A percentile compares a stretch with the other conserved stretches of the same genome.
Conservation (phyloP, 2,888 invertebrate genomes). For the Ramazzottius varieornatus region DNA sequence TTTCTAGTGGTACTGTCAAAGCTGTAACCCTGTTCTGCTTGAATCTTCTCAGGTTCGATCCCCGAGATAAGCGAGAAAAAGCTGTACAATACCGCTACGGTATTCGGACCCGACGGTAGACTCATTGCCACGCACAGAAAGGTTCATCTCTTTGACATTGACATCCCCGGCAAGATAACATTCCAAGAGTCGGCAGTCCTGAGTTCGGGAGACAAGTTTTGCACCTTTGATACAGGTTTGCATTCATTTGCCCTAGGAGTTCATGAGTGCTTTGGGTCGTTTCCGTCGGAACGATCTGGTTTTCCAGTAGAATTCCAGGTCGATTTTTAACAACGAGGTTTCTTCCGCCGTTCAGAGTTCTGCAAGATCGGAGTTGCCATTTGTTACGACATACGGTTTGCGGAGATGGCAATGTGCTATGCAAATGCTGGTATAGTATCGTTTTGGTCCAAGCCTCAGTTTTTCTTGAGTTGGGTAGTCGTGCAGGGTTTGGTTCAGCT, state of each 20-base stretch:
- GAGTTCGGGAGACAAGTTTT: slow-evolving; percentile 42
- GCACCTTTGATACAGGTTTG: slow-evolving; percentile 41
- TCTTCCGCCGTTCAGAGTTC: slow-evolving; percentile 21
- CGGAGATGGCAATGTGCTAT: slow-evolving; percentile 44
- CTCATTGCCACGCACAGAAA: slow-evolving; percentile 57
- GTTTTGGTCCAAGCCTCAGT: too few relatives aligned
- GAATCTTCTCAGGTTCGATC: slow-evolving; percentile 34
- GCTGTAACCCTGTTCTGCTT: neutral
- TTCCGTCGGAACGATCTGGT: neutral
- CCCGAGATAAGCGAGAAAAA: slow-evolving; percentile 44
- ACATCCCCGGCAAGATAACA: slow-evolving; percentile 66
- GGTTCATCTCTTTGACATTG: slow-evolving; percentile 81
- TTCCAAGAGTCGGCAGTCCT: slow-evolving; percentile 72
- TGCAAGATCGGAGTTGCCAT: slow-evolving; percentile 64
- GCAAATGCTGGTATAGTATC: slow-evolving; percentile 25
- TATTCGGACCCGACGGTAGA: slow-evolving; percentile 46
- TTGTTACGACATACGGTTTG: slow-evolving; percentile 77
- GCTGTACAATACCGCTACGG: slow-evolving; percentile 61
- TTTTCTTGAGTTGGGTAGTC: too few relatives aligned
- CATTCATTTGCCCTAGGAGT: slow-evolving; percentile 8
- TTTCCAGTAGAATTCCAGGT: neutral
- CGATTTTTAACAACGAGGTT: neutral
- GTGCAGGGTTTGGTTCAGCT: too few relatives aligned
- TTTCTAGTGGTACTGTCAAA: too few relatives aligned
- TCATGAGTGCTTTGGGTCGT: too few relatives aligned